Conservation (phyloP, 2,888 invertebrate genomes). For the Dasypolia templi region DNA sequence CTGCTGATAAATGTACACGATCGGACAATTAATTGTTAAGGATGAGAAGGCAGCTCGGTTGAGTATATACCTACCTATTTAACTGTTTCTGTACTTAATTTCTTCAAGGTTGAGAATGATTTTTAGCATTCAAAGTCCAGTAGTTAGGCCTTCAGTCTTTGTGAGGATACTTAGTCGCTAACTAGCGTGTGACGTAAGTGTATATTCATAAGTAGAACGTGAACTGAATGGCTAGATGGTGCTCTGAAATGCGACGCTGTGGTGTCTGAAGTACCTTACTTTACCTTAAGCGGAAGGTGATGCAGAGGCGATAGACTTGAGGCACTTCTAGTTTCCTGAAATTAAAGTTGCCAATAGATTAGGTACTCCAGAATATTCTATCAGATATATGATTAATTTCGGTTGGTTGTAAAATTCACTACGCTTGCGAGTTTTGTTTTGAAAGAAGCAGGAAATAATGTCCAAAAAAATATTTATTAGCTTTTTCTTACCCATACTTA, state of each 20-base stretch:
- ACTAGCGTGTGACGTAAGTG: slow-evolving; percentile 16
- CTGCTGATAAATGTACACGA: slow-evolving; percentile 61
- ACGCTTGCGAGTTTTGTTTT: not conserved
- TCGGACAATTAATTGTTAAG: slow-evolving; percentile 59
- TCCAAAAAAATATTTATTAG: not conserved
- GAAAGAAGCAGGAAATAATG: not conserved
- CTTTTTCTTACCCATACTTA: not conserved
- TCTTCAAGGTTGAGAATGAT: slow-evolving; percentile 20
- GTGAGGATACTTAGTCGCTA: slow-evolving; percentile 11
- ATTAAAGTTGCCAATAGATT: not conserved
- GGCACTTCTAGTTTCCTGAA: slow-evolving; percentile 2
- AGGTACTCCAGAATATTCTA: not conserved
- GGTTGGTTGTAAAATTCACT: not conserved
- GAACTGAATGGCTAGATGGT: slow-evolving; percentile 26
- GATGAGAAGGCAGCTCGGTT: slow-evolving; percentile 18
- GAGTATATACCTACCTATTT: not conserved
- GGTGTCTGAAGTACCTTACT: slow-evolving; percentile 14
- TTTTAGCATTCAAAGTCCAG: slow-evolving; percentile 17
- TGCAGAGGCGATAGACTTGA: not conserved
- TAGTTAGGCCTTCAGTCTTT: slow-evolving; percentile 6
- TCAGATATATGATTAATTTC: not conserved
- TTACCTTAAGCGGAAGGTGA: not conserved
- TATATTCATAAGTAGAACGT: slow-evolving; percentile 17
- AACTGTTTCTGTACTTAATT: slow-evolving; percentile 1
- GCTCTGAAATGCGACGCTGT: slow-evolving; percentile 15